phyloP scores from a whole-genome alignment of 2,797 vertebrate genomes.

The Liasis olivaceus region DNA sequence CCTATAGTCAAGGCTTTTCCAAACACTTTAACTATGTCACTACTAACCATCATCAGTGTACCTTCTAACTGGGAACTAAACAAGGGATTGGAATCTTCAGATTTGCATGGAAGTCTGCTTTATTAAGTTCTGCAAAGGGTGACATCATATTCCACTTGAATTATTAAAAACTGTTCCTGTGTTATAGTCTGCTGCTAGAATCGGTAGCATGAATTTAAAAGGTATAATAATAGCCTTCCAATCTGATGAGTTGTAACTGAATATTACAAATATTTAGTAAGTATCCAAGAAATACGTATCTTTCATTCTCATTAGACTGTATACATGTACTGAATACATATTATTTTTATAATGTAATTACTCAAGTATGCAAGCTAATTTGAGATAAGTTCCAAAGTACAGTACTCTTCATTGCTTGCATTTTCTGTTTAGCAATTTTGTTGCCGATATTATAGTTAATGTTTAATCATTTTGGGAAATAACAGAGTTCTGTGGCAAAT shows the following conservation, averaged over 20 bases:
- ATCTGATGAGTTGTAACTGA: not conserved
- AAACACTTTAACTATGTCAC: not conserved
- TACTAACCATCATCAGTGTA: not conserved
- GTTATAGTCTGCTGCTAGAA: not conserved
- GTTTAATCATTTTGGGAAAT: constrained; percentile 32
- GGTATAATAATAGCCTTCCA: not conserved
- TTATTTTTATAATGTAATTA: not conserved
- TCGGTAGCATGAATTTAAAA: not conserved
- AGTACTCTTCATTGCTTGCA: not conserved
- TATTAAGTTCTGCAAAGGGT: not conserved
- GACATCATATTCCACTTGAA: not conserved
- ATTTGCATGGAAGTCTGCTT: not conserved
- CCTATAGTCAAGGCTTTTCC: not conserved
- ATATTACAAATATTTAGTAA: not conserved
- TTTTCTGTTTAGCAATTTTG: not conserved
- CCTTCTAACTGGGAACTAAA: not conserved
- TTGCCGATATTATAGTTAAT: constrained; percentile 19
- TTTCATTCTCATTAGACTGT: not conserved
- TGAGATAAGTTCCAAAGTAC: not conserved
- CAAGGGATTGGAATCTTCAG: not conserved
- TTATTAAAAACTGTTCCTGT: not conserved
- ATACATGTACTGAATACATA: not conserved
- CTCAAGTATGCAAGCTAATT: not conserved
- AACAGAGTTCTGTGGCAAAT: constrained; percentile 42
- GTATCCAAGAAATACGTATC: not conserved